Conservation (phyloP, 1,140 invertebrate genomes). For the Pollicipes pollicipes region DNA sequence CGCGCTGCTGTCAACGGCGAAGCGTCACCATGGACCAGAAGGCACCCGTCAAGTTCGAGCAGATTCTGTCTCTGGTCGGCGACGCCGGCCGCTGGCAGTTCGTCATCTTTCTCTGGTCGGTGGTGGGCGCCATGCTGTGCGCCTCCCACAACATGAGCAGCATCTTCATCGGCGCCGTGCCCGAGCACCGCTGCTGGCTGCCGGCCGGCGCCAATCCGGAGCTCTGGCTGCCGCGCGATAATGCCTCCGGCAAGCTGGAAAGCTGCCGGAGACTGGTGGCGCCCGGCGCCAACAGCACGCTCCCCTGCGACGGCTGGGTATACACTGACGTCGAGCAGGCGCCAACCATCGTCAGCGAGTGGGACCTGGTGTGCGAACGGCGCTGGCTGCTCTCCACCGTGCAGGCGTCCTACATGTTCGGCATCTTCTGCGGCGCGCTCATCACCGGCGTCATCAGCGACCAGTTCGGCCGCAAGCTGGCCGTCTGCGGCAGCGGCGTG, state of each 20-base stretch:
- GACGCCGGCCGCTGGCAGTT: neutral
- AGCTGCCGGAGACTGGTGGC: neutral
- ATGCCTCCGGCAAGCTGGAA: conserved; percentile 4
- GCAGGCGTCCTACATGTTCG: conserved; percentile 21
- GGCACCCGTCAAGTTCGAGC: neutral
- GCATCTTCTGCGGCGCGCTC: conserved; percentile 19
- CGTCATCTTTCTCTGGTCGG: neutral
- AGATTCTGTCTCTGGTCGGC: neutral
- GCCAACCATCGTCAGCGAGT: conserved; percentile 18
- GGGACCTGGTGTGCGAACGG: conserved; percentile 21
- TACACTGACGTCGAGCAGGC: conserved; percentile 14
- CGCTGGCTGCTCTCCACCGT: conserved; percentile 17
- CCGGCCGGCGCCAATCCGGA: neutral
- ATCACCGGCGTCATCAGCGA: conserved; percentile 18
- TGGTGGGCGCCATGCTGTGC: neutral
- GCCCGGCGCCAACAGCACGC: conserved; percentile 1
- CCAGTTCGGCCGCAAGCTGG: neutral
- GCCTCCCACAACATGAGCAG: neutral
- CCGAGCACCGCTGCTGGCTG: conserved; percentile 5
- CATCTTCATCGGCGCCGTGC: neutral
- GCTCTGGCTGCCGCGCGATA: neutral
- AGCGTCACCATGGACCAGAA: no score
- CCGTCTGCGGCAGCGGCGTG: neutral
- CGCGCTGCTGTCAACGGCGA: no score
- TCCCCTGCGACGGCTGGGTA: conserved; percentile 14